Evolutionary conservation across 1,140 invertebrate species (phyloP).

Genomic region (Forficula auricularia): DNA sequence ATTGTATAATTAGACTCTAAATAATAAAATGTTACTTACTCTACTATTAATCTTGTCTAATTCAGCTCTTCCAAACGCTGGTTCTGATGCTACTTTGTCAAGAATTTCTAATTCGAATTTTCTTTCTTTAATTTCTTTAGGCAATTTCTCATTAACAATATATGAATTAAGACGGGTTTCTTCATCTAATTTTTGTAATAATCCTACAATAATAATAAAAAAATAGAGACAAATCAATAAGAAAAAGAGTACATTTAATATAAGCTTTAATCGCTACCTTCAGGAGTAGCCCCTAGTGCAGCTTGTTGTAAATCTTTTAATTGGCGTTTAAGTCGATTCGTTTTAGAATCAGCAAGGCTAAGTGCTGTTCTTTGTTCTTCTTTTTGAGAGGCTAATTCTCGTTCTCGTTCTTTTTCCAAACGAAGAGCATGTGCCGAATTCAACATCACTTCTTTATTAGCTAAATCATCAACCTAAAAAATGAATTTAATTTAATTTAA

Average conservation of each 20-base stretch:
- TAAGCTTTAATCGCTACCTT: conserved; percentile 22
- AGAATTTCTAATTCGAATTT: conserved; percentile 50
- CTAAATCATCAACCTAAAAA: conserved; percentile 29
- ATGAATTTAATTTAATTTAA: conserved; percentile 4
- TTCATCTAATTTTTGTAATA: conserved; percentile 52
- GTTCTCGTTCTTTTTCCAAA: conserved; percentile 51
- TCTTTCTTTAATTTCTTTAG: conserved; percentile 43
- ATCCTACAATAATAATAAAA: conserved; percentile 15
- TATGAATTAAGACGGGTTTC: conserved; percentile 57
- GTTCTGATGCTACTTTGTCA: conserved; percentile 43
- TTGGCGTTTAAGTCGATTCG: conserved; percentile 33
- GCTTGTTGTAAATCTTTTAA: conserved; percentile 35
- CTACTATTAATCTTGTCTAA: conserved; percentile 42
- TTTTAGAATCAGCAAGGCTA: conserved; percentile 33
- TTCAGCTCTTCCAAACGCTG: conserved; percentile 47
- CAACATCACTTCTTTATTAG: conserved; percentile 36
- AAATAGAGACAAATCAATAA: not conserved
- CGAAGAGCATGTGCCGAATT: conserved; percentile 48
- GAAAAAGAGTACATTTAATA: not conserved
- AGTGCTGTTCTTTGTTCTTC: conserved; percentile 33
- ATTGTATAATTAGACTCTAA: no score
- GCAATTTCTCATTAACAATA: conserved; percentile 60
- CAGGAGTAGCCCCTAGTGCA: conserved; percentile 33
- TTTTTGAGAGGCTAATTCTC: conserved; percentile 45
- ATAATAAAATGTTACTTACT: no score